A percentile compares a stretch with the other conserved stretches of the same genome.
These are phyloP conservation scores for Ophiodon elongatus DNA, from an alignment of 2,113 vertebrate genomes.

Conservation along the genomic window DNA sequence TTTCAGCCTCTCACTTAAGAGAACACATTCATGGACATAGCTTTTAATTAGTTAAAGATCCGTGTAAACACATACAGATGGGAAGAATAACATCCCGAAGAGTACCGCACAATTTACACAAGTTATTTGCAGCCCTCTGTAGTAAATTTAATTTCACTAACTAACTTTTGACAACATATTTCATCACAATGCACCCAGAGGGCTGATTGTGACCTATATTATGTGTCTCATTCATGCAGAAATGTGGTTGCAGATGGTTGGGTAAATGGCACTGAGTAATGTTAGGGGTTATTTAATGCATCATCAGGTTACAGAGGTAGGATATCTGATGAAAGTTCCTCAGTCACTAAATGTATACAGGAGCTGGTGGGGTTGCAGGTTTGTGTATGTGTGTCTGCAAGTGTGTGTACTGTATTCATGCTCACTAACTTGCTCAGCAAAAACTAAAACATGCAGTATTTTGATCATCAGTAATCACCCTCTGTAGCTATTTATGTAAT, in stretches of 20 bases:
- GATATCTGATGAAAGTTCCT: conserved; percentile 12
- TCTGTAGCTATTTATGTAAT: background rate
- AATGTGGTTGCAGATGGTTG: background rate
- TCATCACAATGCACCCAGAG: background rate
- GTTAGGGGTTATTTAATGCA: conserved; percentile 12
- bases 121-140: conserved; percentile 4
- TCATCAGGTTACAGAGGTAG: conserved; percentile 31
- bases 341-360: conserved; percentile 15
- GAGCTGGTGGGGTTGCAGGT: background rate
- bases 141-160: background rate
- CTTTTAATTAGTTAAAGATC: conserved; percentile 57
- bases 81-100: conserved; percentile 2
- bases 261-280: conserved; percentile 27
- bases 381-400: background rate
- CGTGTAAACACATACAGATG: conserved; percentile 34
- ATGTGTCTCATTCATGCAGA: background rate
- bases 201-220: background rate
- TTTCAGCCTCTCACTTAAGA: conserved; percentile 58
- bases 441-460: background rate
- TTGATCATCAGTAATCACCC: background rate
- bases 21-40: conserved; percentile 45
- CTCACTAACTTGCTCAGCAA: background rate
- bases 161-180: background rate
- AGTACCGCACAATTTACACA: conserved; percentile 7
- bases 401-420: background rate